Percentiles rank a stretch among this genome's conserved stretches.
Evolutionary conservation across 2,888 invertebrate genomes (phyloP).

Genomic region (Bellardia pandia): DNA sequence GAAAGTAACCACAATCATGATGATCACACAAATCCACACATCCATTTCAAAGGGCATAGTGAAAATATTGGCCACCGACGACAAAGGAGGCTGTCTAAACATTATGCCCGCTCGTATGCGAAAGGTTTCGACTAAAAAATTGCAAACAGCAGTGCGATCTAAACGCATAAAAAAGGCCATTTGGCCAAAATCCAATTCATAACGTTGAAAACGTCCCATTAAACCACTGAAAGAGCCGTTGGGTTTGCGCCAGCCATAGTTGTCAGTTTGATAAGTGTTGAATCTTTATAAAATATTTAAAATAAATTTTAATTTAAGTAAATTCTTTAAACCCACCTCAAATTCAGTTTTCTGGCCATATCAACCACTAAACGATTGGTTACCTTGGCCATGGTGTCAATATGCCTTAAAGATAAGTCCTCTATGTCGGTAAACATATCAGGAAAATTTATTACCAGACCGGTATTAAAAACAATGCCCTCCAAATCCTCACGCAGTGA

Average conservation of each 20-base stretch:
- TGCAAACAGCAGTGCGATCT: constrained; percentile 85
- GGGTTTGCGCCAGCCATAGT: constrained; percentile 85
- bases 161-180: constrained; percentile 86
- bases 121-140: constrained; percentile 86
- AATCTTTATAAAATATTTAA: constrained; percentile 74
- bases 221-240: constrained; percentile 86
- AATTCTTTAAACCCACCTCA: constrained; percentile 78
- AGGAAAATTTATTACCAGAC: constrained; percentile 82
- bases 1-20: constrained; percentile 78
- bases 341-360: constrained; percentile 83
- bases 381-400: constrained; percentile 84
- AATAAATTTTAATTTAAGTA: not conserved
- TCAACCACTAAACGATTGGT: constrained; percentile 82
- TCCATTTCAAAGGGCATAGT: constrained; percentile 86
- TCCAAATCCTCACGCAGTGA: constrained; percentile 81
- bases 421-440: constrained; percentile 82
- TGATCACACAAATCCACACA: constrained; percentile 85
- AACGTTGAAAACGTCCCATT: constrained; percentile 86
- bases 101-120: constrained; percentile 85
- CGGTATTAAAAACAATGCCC: constrained; percentile 81
- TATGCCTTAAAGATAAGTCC: constrained; percentile 81
- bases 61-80: constrained; percentile 87
- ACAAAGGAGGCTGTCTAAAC: constrained; percentile 87
- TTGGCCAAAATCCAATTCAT: constrained; percentile 85
- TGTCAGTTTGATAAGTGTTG: constrained; percentile 83